Evolutionary conservation across 2,888 invertebrate species (phyloP).

Genomic region (Sepiola atlantica): DNA sequence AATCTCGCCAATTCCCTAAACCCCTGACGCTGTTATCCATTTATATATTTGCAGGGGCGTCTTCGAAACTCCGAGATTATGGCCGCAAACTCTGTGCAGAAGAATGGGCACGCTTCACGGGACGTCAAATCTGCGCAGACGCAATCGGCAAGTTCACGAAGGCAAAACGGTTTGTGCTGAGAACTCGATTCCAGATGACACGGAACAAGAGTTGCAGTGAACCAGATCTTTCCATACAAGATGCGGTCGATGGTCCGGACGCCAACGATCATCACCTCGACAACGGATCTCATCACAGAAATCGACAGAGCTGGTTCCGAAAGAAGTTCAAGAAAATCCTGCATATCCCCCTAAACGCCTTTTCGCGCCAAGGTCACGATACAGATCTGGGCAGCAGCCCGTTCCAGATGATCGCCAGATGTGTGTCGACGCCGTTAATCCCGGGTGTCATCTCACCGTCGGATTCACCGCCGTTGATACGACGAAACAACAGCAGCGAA

Average conservation of each 20-base stretch:
- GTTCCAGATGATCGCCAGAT: slow-evolving; percentile 64
- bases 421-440: slow-evolving; percentile 66
- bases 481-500: slow-evolving; percentile 62
- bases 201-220: slow-evolving; percentile 79
- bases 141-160: slow-evolving; percentile 81
- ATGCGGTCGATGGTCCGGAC: slow-evolving; percentile 40
- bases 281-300: slow-evolving; percentile 52
- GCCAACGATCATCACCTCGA: slow-evolving; percentile 52
- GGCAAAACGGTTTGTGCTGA: slow-evolving; percentile 68
- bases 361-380: slow-evolving; percentile 47
- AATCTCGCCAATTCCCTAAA: no score
- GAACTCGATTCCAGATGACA: slow-evolving; percentile 60
- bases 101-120: slow-evolving; percentile 85
- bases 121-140: slow-evolving; percentile 82
- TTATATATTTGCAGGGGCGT: slow-evolving; percentile 78
- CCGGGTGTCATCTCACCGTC: slow-evolving; percentile 58
- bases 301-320: slow-evolving; percentile 58
- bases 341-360: slow-evolving; percentile 54
- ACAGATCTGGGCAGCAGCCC: slow-evolving; percentile 56
- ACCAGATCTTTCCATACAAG: slow-evolving; percentile 71
- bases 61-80: slow-evolving; percentile 81
- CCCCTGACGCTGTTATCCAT: no score
- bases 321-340: slow-evolving; percentile 63
- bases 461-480: slow-evolving; percentile 52
- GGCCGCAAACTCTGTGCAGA: slow-evolving; percentile 83